Evolutionary conservation across 2,888 invertebrate species (phyloP).

Genomic region (Sinodicranocentrus sp.): DNA sequence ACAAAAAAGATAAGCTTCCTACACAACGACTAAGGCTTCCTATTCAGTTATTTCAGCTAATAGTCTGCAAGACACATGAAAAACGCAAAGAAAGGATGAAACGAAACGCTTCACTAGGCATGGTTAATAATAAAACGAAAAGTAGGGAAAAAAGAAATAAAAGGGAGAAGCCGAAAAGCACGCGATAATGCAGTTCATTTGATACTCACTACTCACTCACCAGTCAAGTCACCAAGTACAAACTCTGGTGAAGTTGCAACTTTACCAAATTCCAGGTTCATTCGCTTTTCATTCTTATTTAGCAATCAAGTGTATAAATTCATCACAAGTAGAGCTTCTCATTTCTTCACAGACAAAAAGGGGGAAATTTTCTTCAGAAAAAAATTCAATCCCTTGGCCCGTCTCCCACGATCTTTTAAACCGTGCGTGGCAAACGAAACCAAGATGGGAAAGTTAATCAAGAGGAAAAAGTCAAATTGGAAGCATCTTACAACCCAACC

Average conservation of each 20-base stretch:
- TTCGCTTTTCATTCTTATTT: background rate
- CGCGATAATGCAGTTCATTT: slow-evolving; percentile 37
- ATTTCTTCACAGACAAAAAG: background rate
- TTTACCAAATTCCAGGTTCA: background rate
- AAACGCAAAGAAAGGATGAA: slow-evolving; percentile 32
- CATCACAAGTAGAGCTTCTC: background rate
- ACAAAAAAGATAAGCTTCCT: background rate
- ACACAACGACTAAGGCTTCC: background rate
- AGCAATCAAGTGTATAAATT: background rate
- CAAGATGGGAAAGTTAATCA: slow-evolving; percentile 40
- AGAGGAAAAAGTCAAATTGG: slow-evolving; percentile 12
- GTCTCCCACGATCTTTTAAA: slow-evolving; percentile 32
- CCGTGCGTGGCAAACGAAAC: slow-evolving; percentile 37
- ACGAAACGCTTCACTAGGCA: slow-evolving; percentile 47
- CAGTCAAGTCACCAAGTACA: slow-evolving; percentile 15
- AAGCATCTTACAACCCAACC: background rate
- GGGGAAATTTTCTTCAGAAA: background rate
- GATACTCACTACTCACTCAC: slow-evolving; percentile 4
- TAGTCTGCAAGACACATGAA: slow-evolving; percentile 28
- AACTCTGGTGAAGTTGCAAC: background rate
- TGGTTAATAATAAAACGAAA: slow-evolving; percentile 41
- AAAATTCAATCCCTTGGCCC: slow-evolving; percentile 20
- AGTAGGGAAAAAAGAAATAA: background rate
- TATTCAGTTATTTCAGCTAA: background rate
- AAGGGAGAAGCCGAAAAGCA: slow-evolving; percentile 39